These are phyloP conservation scores for Anolis carolinensis DNA, from an alignment of 2,113 vertebrate genomes.

Conservation along the genomic window DNA sequence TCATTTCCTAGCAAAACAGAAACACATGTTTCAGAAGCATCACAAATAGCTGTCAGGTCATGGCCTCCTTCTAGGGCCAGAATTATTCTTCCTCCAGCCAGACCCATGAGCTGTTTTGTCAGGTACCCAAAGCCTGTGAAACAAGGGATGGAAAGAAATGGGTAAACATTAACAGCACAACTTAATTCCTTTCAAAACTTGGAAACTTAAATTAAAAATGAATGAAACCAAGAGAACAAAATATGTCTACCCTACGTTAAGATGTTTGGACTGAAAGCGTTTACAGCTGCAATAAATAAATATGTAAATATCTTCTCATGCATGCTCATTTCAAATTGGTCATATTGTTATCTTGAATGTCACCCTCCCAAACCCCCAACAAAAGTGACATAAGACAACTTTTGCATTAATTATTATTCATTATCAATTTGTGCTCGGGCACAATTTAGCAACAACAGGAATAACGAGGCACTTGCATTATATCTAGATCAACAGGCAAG, in stretches of 20 bases:
- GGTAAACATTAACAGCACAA: constrained; percentile 50
- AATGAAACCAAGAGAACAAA: constrained; percentile 67
- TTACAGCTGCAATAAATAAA: not conserved
- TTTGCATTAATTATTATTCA: not conserved
- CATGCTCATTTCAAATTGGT: not conserved
- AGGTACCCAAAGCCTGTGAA: constrained; percentile 93
- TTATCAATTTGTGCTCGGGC: not conserved
- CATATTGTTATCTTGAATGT: not conserved
- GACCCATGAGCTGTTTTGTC: constrained; percentile 96
- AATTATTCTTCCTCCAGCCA: constrained; percentile 92
- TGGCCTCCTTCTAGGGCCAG: constrained; percentile 96
- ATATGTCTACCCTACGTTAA: constrained; percentile 69
- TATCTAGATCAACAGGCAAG: no score
- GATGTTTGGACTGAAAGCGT: constrained; percentile 28
- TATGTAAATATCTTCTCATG: not conserved
- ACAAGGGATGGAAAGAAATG: constrained; percentile 59
- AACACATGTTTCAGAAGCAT: constrained; percentile 95
- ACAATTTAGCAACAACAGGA: no score
- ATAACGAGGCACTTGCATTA: not conserved
- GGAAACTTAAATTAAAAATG: constrained; percentile 62
- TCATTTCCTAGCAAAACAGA: constrained; percentile 94
- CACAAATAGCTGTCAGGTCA: constrained; percentile 96
- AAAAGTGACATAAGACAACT: not conserved
- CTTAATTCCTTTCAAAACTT: constrained; percentile 69
- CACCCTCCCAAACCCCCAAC: not conserved